Evolutionary conservation across 2,888 invertebrate species (phyloP), one percentile per base, ranked within the genome.

Genomic region (Zelleria hepariella): DNA sequence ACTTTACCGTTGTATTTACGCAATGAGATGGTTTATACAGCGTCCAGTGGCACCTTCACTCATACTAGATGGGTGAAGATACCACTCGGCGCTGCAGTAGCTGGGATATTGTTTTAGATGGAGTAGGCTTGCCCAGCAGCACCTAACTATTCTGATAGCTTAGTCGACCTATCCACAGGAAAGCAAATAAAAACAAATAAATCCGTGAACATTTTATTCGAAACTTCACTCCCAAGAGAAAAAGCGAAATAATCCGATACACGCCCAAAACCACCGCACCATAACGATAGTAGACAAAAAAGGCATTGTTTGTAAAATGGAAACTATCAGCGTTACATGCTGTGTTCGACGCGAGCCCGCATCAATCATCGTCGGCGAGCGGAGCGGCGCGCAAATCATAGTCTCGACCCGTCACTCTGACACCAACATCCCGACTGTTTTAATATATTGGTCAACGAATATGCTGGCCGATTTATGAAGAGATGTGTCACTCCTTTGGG

Each of bases 351-450:
- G 75, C 68, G 64, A 78, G 79, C 73, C 67, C 66, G 66, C 79
- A 78, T 80, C 80, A 80, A 77, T 83, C 81, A 78, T 82, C 82
- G 85, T 82, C 71, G 74, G 80, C 80, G 81, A 84, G 78, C 85
- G 81, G 77, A 86, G 73, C 87, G 82, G 69, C 80, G 81, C 73
- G 80, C 79, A 86, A 88, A 88, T 87, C 86, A 88, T 86, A 87
- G 87, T 84, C 76, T 72, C 73, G 70, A 68, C 77, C 72, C 77
- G 78, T 86, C 85, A 82, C 70, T 63, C 72, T 80, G 86, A 86
- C 86, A 84, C 80, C 75, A 74, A 78, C 82, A 76, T 81, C 83
- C 84, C 78, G 74, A 26, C 65, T 61, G 57, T 58, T 60, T 61
- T 60, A 23, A 6, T 60, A 27, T 52, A 61, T 26, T 10, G 18